Evolutionary conservation across 2,797 vertebrate species (phyloP).

Genomic region (Galagoides demidoff): DNA sequence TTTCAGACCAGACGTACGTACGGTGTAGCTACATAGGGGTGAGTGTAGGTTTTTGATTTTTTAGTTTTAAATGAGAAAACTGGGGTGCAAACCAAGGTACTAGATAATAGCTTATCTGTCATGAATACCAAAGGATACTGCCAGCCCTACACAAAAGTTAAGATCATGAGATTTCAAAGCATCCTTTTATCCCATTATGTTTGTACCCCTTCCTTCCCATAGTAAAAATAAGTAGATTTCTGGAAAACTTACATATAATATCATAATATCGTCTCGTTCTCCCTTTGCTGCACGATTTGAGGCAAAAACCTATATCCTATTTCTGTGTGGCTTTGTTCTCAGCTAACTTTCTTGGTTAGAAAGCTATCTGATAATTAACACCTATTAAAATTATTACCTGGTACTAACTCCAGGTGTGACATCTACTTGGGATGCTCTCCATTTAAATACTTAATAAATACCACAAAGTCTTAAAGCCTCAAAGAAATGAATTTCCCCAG

Average conservation of each 20-base stretch:
- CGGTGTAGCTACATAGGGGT: background rate
- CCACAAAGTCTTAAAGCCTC: background rate
- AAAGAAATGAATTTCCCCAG: background rate
- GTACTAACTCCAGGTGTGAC: background rate
- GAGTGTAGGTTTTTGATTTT: background rate
- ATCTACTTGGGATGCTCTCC: background rate
- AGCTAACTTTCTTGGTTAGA: background rate
- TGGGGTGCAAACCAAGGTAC: background rate
- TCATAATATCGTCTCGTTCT: background rate
- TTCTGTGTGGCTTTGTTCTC: conserved; percentile 13
- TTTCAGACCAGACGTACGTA: background rate
- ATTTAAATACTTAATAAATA: background rate
- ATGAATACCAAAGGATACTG: background rate
- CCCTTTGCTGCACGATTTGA: background rate
- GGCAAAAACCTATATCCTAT: background rate
- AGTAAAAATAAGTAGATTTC: background rate
- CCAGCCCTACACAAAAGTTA: background rate
- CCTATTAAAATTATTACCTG: background rate
- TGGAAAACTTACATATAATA: background rate
- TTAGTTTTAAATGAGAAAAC: background rate
- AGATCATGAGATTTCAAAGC: background rate
- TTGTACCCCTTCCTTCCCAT: background rate
- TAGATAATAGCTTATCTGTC: background rate
- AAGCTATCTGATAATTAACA: background rate
- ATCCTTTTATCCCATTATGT: background rate